Percentiles rank a stretch among this genome's conserved stretches.
Conservation (phyloP, 2,797 vertebrate species). For the Leuciscus waleckii region DNA sequence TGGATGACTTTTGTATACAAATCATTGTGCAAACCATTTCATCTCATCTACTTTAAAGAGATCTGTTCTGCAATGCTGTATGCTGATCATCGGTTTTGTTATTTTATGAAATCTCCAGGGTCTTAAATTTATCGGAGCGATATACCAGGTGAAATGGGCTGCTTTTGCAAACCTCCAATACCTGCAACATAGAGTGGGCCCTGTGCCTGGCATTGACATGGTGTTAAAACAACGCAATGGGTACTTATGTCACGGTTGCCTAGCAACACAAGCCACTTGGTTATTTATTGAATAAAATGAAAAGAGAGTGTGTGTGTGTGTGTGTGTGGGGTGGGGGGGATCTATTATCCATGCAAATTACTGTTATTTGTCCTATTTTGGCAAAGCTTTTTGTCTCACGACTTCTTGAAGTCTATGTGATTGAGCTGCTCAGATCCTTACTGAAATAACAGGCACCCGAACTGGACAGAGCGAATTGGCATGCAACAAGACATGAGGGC, state of each 20-base stretch:
- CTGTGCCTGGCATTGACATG: conserved; percentile 64
- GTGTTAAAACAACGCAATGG: conserved; percentile 72
- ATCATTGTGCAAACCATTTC: not conserved
- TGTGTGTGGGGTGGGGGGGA: not conserved
- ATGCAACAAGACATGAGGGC: conserved; percentile 52
- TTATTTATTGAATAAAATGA: conserved; percentile 75
- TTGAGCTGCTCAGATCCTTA: conserved; percentile 62
- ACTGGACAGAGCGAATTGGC: conserved; percentile 47
- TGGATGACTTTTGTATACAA: not conserved
- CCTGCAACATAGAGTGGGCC: conserved; percentile 61
- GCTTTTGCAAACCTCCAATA: conserved; percentile 44
- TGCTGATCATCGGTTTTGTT: not conserved
- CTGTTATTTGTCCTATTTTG: conserved; percentile 68
- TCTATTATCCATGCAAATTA: conserved; percentile 74
- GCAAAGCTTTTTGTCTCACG: conserved; percentile 61
- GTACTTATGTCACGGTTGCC: conserved; percentile 75
- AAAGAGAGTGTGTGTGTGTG: conserved; percentile 28
- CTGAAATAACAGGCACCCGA: conserved; percentile 58
- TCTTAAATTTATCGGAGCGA: not conserved
- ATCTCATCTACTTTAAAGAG: conserved; percentile 11
- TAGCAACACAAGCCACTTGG: conserved; percentile 77
- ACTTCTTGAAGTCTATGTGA: conserved; percentile 60
- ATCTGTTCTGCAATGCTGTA: not conserved
- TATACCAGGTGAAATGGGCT: conserved; percentile 9
- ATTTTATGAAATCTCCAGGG: conserved; percentile 16